Conservation (phyloP, 30 jellyfish, hydroid and myxozoan species). For the Morbakka virulenta region DNA sequence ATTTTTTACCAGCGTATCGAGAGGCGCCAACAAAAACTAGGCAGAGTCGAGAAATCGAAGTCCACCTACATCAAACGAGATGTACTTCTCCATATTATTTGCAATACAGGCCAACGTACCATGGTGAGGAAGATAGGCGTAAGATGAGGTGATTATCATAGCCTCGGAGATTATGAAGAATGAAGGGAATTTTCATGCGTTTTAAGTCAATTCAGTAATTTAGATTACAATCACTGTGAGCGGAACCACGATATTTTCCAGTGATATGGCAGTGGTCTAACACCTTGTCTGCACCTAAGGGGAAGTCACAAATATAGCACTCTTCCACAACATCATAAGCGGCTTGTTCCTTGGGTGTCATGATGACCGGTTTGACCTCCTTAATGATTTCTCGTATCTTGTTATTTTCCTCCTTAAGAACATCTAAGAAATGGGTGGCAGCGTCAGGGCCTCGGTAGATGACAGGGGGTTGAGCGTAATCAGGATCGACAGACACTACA, state of each 20-base stretch:
- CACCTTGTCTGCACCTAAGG: too few relatives aligned
- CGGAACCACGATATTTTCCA: slow-evolving; percentile 59
- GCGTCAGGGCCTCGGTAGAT: slow-evolving; percentile 20
- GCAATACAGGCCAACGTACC: slow-evolving; percentile 20
- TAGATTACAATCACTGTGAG: slow-evolving; percentile 46
- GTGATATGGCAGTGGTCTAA: slow-evolving; percentile 54
- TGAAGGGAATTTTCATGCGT: slow-evolving; percentile 50
- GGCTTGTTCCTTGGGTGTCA: not conserved
- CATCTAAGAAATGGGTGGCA: not conserved
- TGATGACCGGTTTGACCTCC: not conserved
- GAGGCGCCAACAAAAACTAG: slow-evolving; percentile 26
- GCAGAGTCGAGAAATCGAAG: slow-evolving; percentile 24
- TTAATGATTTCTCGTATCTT: not conserved
- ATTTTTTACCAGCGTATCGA: slow-evolving; percentile 32
- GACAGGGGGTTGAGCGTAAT: slow-evolving; percentile 4
- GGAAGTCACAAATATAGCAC: too few relatives aligned
- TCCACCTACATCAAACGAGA: slow-evolving; percentile 38
- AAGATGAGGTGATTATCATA: slow-evolving; percentile 49
- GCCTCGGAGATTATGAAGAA: slow-evolving; percentile 56
- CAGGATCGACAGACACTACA: slow-evolving; percentile 22
- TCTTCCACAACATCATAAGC: too few relatives aligned
- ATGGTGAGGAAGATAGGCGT: slow-evolving; percentile 21
- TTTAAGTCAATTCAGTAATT: slow-evolving; percentile 17
- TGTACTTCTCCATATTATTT: slow-evolving; percentile 28
- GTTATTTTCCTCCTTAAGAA: not conserved